Conservation (phyloP, 1,140 invertebrate species). For the Drosophila chauvacae region DNA sequence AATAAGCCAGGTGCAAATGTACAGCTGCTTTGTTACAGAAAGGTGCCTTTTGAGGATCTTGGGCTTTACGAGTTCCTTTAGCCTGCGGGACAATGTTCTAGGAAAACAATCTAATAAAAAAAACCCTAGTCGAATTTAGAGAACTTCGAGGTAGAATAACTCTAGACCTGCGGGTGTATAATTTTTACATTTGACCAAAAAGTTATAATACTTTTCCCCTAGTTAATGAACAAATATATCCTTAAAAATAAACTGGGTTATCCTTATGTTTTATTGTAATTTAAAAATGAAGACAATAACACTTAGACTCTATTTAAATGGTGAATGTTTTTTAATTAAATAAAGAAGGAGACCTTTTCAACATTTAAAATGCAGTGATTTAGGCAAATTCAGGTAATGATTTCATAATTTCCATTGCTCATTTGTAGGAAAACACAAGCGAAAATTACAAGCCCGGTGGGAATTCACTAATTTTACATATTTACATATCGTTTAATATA, state of each 20-base stretch:
- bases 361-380: constrained; percentile 23
- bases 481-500: constrained; percentile 5
- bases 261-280: constrained; percentile 1
- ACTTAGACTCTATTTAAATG: constrained; percentile 27
- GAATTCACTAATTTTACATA: constrained; percentile 15
- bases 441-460: constrained; percentile 17
- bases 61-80: neutral
- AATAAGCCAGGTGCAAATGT: constrained; percentile 43
- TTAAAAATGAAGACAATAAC: constrained; percentile 9
- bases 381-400: neutral
- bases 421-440: constrained; percentile 1
- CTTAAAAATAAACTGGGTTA: neutral
- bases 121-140: neutral
- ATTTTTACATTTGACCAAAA: neutral
- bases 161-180: neutral
- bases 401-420: neutral
- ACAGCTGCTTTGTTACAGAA: neutral
- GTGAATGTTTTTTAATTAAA: neutral
- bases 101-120: neutral
- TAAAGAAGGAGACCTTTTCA: neutral
- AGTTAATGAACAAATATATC: too few relatives aligned
- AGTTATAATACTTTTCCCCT: neutral
- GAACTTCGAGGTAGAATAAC: neutral
- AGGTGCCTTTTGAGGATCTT: neutral
- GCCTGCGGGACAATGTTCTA: neutral